These are phyloP conservation scores for Crotophaga sulcirostris DNA, from an alignment of 2,113 vertebrate genomes.

Conservation along the genomic window DNA sequence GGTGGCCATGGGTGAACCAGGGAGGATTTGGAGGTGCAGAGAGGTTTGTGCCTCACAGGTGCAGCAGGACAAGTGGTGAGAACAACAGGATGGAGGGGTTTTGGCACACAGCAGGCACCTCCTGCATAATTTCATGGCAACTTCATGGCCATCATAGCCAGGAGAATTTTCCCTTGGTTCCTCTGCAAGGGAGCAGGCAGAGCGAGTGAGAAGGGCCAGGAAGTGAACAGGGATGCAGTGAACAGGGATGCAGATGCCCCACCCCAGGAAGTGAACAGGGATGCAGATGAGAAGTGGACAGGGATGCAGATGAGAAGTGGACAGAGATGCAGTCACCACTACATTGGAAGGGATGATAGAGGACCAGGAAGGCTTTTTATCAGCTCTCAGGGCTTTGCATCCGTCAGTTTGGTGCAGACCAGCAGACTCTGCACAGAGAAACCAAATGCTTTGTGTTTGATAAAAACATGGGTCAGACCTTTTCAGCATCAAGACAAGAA, in stretches of 20 bases:
- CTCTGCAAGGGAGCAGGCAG: neutral
- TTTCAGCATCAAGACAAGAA: neutral
- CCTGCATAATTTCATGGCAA: neutral
- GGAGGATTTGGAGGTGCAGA: neutral
- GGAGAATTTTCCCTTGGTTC: rapidly evolving
- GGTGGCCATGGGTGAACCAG: rapidly evolving
- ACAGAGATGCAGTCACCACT: neutral
- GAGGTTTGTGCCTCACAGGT: neutral
- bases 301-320: too few relatives aligned
- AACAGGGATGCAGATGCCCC: neutral
- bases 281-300: too few relatives aligned
- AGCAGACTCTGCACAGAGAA: neutral
- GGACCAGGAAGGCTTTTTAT: neutral
- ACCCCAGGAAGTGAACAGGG: neutral
- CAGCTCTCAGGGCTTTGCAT: neutral
- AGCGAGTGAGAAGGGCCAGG: neutral
- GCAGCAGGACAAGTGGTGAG: rapidly evolving
- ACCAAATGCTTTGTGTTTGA: neutral
- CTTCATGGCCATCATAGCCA: rapidly evolving
- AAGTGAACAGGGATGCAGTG: neutral
- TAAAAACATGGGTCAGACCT: neutral
- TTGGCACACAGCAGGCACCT: neutral
- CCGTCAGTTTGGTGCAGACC: neutral
- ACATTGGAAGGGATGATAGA: neutral
- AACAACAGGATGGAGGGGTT: neutral